Base-by-base conservation (phyloP, 2,888 invertebrate genomes). In the Helleia helle region DNA sequence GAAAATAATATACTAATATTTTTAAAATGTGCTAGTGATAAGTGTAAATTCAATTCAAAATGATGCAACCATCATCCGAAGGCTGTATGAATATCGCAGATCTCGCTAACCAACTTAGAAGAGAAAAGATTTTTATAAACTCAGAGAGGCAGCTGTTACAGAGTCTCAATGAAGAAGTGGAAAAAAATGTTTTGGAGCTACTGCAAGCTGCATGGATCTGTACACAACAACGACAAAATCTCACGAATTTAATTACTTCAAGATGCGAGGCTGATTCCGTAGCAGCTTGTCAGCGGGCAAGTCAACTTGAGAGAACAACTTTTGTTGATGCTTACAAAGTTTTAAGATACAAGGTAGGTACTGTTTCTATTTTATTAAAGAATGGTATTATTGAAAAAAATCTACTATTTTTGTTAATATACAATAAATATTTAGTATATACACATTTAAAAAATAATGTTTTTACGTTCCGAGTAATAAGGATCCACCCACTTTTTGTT, bases 51-150 rank as follows among this genome's bases (percentile, higher is more conserved):
- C 43, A 43, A 38, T 36, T 51, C 53, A 71, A 58, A 55, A 81
- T 72, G 72, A 84, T 84, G 84, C 84, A 83, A 71, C 71, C 83
- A 41, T 68, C 77, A 29, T 70, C 83, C 13, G 84, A 83, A 48
- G 79, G 81, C 46, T 80, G 81, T 54, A 71, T 83, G 73, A 83
- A 85, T 53, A 83, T 85, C 48, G 75, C 83, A 41, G 85, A 84
- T 58, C 56, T 86, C 50, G 84, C 85, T 15, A 79, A 76, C 51
- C 91, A 92, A 65, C 80, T 96, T 52, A 88, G 92, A 42, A 90
- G 93, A 65, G 97, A 97, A 73, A 91, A 93, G 58, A 87, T 97
- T 42, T 95, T 95, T 68, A 93, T 96, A 41, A 89, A 89, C 54
- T 92, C 93, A 2, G 97, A 97, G 69, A 91, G 93, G 68, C 90